Evolutionary conservation across 2,888 invertebrate genomes (phyloP).

Genomic region (Campoplex nolae): DNA sequence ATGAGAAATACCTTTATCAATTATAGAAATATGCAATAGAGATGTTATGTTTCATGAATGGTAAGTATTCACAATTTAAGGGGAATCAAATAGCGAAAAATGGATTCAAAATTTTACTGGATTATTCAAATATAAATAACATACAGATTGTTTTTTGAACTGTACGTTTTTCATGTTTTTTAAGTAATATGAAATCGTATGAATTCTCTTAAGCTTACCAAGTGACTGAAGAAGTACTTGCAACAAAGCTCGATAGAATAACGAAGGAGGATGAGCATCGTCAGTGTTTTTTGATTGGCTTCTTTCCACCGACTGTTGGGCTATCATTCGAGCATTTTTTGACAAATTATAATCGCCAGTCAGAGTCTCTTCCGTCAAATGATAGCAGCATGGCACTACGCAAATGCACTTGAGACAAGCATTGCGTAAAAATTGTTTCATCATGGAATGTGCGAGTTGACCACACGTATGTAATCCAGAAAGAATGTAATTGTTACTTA

Average conservation of each 20-base stretch:
- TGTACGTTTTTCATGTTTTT: constrained; percentile 1
- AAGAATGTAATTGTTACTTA: constrained; percentile 79
- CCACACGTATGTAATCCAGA: constrained; percentile 96
- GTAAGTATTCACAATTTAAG: background rate
- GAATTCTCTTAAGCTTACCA: constrained; percentile 71
- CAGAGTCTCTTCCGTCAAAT: constrained; percentile 88
- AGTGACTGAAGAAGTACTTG: constrained; percentile 86
- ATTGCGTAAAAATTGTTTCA: constrained; percentile 89
- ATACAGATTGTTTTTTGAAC: background rate
- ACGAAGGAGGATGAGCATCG: constrained; percentile 87
- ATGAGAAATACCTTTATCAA: constrained; percentile 80
- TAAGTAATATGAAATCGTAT: background rate
- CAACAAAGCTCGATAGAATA: constrained; percentile 92
- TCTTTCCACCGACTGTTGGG: constrained; percentile 93
- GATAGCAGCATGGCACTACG: constrained; percentile 96
- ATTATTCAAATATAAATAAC: background rate
- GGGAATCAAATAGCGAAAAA: background rate
- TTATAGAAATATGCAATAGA: constrained; percentile 22
- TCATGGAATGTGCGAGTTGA: constrained; percentile 90
- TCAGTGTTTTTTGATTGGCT: constrained; percentile 85
- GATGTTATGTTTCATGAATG: constrained; percentile 6
- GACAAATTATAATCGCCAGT: constrained; percentile 74
- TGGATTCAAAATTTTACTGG: background rate
- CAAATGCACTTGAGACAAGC: constrained; percentile 87
- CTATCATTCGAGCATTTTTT: constrained; percentile 92